Percentiles rank a stretch among this genome's conserved stretches.
These are phyloP conservation scores for Cataglyphis hispanica DNA, from an alignment of 1,140 invertebrate genomes.

Conservation along the genomic window DNA sequence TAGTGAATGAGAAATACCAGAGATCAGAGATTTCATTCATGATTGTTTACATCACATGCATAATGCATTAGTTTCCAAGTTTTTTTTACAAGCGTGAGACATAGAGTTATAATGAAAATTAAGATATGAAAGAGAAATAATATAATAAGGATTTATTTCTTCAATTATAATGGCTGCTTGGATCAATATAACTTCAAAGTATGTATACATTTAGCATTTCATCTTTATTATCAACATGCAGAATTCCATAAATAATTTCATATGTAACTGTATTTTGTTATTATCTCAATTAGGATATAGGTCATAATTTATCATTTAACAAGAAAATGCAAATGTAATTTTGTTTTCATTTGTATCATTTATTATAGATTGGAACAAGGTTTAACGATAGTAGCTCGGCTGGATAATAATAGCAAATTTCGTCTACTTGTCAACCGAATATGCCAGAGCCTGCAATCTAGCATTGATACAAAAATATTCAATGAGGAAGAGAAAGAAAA, in stretches of 20 bases:
- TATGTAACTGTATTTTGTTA: neutral
- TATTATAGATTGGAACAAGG: conserved; percentile 76
- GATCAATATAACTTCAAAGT: conserved; percentile 50
- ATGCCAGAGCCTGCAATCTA: conserved; percentile 77
- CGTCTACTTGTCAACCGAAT: conserved; percentile 80
- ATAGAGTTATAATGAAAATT: neutral
- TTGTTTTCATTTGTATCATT: conserved; percentile 8
- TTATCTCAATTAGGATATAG: neutral
- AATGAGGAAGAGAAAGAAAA: conserved; percentile 82
- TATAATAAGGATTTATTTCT: neutral
- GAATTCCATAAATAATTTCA: neutral
- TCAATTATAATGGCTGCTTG: conserved; percentile 23
- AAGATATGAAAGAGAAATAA: neutral
- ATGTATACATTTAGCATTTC: neutral
- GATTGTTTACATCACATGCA: neutral
- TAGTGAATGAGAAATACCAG: neutral
- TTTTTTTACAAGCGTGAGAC: neutral
- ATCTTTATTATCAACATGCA: neutral
- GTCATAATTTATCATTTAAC: conserved; percentile 5
- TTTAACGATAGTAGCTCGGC: conserved; percentile 73
- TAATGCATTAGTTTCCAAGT: neutral
- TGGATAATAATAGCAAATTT: conserved; percentile 82
- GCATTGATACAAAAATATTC: conserved; percentile 75
- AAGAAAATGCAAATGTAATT: neutral
- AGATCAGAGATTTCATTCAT: neutral